Conservation (phyloP, 2,113 vertebrate species). For the Silurus asotus region DNA sequence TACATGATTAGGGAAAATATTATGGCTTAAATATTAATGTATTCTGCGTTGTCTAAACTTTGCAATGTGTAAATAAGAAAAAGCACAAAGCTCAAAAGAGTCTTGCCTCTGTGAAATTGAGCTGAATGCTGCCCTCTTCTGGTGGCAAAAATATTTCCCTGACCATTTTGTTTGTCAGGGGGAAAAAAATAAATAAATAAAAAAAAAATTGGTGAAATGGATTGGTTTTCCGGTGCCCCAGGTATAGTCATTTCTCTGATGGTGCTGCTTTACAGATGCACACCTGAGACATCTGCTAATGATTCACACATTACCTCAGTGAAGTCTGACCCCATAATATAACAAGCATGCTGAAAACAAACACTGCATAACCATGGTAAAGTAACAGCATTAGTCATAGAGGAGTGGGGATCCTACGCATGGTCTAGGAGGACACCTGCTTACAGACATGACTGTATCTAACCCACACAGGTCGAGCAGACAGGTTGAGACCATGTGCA, state of each 20-base stretch:
- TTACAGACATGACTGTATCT: not conserved
- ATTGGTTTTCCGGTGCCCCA: not conserved
- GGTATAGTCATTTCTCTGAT: not conserved
- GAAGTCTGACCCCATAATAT: not conserved
- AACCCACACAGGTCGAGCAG: not conserved
- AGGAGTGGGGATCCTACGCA: not conserved
- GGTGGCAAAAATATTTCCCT: not conserved
- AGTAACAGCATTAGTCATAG: not conserved
- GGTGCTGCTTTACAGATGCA: not conserved
- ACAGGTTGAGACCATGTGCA: not conserved
- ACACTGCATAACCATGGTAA: not conserved
- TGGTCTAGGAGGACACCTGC: not conserved
- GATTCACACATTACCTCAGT: not conserved
- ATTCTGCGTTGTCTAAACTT: not conserved
- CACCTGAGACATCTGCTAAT: conserved; percentile 3
- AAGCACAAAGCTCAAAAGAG: not conserved
- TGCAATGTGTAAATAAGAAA: not conserved
- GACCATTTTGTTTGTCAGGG: no score
- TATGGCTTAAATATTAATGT: not conserved
- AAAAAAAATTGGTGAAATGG: not conserved
- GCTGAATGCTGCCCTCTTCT: conserved; percentile 26
- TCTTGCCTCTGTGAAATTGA: not conserved
- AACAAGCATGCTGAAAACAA: not conserved
- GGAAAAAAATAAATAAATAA: no score
- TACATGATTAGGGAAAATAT: no score